A percentile compares a stretch with the other conserved stretches of the same genome.
Evolutionary conservation across 2,797 vertebrate genomes (phyloP).

Genomic region (Gallinago nigripennis): DNA sequence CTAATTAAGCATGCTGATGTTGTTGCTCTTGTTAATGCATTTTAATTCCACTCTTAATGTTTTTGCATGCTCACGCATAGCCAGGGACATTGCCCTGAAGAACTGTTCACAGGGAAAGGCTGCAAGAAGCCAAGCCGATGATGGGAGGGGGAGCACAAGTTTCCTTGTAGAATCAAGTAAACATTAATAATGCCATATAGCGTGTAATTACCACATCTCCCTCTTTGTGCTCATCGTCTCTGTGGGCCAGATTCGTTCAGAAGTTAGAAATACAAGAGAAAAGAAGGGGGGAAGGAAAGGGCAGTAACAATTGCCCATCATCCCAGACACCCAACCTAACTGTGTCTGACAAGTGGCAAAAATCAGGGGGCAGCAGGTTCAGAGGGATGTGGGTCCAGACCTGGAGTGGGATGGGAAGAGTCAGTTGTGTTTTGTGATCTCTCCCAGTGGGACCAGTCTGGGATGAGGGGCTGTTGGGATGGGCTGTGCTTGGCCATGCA

Average conservation of each 20-base stretch:
- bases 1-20: not conserved
- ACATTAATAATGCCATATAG: not conserved
- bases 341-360: not conserved
- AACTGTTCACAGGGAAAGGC: not conserved
- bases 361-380: not conserved
- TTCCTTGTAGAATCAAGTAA: not conserved
- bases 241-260: not conserved
- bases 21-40: not conserved
- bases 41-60: not conserved
- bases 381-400: not conserved
- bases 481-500: fast-evolving
- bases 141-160: not conserved
- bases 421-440: not conserved
- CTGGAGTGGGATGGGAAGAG: not conserved
- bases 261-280: not conserved
- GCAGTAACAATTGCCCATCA: not conserved
- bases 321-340: not conserved
- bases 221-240: fast-evolving
- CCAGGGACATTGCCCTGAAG: not conserved
- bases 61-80: not conserved
- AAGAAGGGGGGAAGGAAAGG: not conserved
- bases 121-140: not conserved
- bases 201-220: not conserved
- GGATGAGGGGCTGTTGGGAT: fast-evolving
- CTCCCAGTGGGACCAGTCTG: fast-evolving